Evolutionary conservation across 2,888 invertebrate species (phyloP).

Genomic region (Macroteleia sp.): DNA sequence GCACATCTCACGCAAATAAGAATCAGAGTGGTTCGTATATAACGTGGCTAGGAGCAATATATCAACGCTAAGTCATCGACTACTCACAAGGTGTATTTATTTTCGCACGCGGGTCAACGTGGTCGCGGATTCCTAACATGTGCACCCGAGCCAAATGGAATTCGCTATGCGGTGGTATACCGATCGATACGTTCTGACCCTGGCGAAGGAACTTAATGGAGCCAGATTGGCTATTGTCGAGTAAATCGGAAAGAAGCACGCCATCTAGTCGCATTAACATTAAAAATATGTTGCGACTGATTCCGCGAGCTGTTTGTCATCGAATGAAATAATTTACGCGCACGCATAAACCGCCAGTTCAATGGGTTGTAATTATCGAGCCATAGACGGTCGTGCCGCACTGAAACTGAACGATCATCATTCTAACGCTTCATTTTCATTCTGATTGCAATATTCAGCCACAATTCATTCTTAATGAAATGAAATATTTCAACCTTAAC

Average conservation of each 20-base stretch:
- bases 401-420: constrained; percentile 55
- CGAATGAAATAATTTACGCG: constrained; percentile 48
- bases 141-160: constrained; percentile 12
- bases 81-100: constrained; percentile 23
- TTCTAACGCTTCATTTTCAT: constrained; percentile 60
- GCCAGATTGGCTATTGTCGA: constrained; percentile 25
- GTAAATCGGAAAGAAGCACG: not conserved
- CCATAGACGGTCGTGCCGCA: constrained; percentile 44
- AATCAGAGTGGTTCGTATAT: constrained; percentile 3
- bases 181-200: constrained; percentile 32
- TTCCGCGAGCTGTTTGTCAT: constrained; percentile 42
- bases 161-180: not conserved
- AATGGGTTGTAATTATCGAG: constrained; percentile 55
- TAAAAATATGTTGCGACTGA: constrained; percentile 38
- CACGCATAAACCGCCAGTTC: constrained; percentile 50
- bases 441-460: constrained; percentile 61
- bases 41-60: constrained; percentile 7
- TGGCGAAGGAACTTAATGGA: constrained; percentile 30
- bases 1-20: constrained; percentile 20
- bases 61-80: constrained; percentile 8
- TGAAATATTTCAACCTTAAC: constrained; percentile 59
- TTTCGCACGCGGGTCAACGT: constrained; percentile 20
- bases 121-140: not conserved
- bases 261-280: constrained; percentile 11
- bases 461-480: constrained; percentile 60